A percentile compares a stretch with the other conserved stretches of the same genome.
These are phyloP conservation scores for Lepidurus packardi DNA, from an alignment of 1,140 invertebrate genomes.

Conservation along the genomic window DNA sequence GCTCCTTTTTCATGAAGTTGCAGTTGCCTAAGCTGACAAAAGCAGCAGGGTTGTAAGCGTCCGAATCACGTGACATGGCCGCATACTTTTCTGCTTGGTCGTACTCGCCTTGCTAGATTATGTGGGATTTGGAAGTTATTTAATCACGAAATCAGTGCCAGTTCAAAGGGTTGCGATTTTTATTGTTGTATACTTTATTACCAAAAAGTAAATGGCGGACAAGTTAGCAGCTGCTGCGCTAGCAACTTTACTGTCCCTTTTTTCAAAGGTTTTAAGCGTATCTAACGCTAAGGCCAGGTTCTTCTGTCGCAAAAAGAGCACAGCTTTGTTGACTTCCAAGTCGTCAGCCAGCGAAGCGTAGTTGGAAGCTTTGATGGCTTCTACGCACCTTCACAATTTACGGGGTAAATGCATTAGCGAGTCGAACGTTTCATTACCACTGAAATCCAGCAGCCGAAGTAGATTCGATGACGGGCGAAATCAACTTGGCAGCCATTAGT, in stretches of 20 bases:
- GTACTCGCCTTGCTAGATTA: conserved; percentile 67
- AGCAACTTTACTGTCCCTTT: conserved; percentile 71
- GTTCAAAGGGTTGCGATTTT: not conserved
- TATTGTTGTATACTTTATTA: conserved; percentile 44
- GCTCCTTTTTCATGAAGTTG: conserved; percentile 63
- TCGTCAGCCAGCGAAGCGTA: conserved; percentile 75
- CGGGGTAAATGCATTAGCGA: not conserved
- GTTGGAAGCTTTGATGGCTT: conserved; percentile 65
- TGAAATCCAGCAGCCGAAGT: conserved; percentile 67
- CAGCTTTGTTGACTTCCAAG: conserved; percentile 88
- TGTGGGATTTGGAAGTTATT: conserved; percentile 33
- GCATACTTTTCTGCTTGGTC: conserved; percentile 76
- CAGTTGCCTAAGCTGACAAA: conserved; percentile 87
- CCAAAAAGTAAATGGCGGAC: conserved; percentile 80
- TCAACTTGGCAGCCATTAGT: conserved; percentile 83
- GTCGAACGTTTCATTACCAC: conserved; percentile 42
- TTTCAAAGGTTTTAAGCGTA: conserved; percentile 82
- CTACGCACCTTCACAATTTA: conserved; percentile 55
- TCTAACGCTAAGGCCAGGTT: conserved; percentile 77
- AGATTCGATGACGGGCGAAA: conserved; percentile 76
- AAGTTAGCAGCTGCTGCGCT: conserved; percentile 83
- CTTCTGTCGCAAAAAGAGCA: conserved; percentile 78
- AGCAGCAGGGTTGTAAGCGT: conserved; percentile 73
- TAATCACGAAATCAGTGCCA: not conserved
- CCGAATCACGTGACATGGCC: conserved; percentile 66